phyloP scores from a whole-genome alignment of 1,140 invertebrate species.

The Proctacanthus coquilletti region DNA sequence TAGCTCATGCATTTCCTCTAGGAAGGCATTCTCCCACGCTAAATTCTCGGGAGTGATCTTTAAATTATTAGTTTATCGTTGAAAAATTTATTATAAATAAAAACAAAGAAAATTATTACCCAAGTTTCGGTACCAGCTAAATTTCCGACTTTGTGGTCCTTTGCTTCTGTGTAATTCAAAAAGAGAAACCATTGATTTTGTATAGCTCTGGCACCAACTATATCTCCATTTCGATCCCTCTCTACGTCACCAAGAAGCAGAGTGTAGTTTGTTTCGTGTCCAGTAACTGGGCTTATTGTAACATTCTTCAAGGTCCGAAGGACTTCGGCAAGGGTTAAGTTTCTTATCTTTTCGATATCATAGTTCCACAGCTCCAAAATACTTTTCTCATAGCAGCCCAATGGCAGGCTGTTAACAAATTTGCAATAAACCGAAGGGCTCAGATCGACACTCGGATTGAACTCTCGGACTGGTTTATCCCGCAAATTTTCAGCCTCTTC shows the following conservation, averaged over 20 bases:
- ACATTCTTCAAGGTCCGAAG: slow-evolving; percentile 41
- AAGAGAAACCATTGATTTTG: slow-evolving; percentile 44
- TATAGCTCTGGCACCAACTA: slow-evolving; percentile 45
- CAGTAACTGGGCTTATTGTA: slow-evolving; percentile 42
- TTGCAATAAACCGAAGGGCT: slow-evolving; percentile 38
- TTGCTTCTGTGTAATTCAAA: slow-evolving; percentile 47
- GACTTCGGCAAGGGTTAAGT: slow-evolving; percentile 43
- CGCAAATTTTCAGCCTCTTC: slow-evolving; percentile 16
- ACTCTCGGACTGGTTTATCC: slow-evolving; percentile 18
- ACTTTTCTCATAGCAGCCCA: slow-evolving; percentile 44
- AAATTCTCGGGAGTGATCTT: slow-evolving; percentile 42
- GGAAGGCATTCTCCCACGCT: slow-evolving; percentile 48
- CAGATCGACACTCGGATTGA: slow-evolving; percentile 38
- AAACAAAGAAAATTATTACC: slow-evolving; percentile 30
- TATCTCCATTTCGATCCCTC: slow-evolving; percentile 39
- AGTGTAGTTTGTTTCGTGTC: slow-evolving; percentile 47
- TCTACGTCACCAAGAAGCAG: slow-evolving; percentile 44
- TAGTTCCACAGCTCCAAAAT: slow-evolving; percentile 57
- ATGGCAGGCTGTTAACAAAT: slow-evolving; percentile 37
- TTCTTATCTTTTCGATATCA: slow-evolving; percentile 35
- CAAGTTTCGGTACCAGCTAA: slow-evolving; percentile 55
- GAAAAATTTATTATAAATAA: background rate
- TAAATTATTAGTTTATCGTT: background rate
- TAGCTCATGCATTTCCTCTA: slow-evolving; percentile 33
- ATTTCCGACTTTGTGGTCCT: slow-evolving; percentile 48